A percentile compares a stretch with the other conserved stretches of the same genome.
Evolutionary conservation across 2,113 vertebrate species (phyloP).

Genomic region (Gambusia holbrooki): DNA sequence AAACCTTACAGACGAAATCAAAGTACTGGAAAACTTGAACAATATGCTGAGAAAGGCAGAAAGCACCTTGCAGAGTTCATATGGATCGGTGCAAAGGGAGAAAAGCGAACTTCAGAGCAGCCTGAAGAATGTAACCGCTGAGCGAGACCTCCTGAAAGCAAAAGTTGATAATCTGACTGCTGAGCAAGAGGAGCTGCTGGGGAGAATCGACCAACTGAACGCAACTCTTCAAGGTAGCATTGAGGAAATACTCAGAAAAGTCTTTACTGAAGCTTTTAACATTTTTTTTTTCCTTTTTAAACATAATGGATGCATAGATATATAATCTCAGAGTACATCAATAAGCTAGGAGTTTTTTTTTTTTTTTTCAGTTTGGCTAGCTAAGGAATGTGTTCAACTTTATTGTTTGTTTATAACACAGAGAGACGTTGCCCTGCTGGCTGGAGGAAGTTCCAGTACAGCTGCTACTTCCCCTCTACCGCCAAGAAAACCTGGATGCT

Average conservation of each 20-base stretch:
- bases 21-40: conserved; percentile 13
- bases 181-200: conserved; percentile 36
- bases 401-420: conserved; percentile 9
- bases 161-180: conserved; percentile 44
- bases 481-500: conserved; percentile 46
- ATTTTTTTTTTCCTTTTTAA: not conserved
- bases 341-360: not conserved
- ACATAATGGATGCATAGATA: not conserved
- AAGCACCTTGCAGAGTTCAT: conserved; percentile 18
- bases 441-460: conserved; percentile 50
- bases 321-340: not conserved
- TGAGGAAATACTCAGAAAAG: not conserved
- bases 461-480: conserved; percentile 58
- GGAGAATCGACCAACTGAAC: conserved; percentile 5
- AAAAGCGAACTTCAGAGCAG: conserved; percentile 25
- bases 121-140: conserved; percentile 6
- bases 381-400: not conserved
- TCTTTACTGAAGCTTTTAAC: not conserved
- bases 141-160: conserved; percentile 34
- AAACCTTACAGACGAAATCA: conserved; percentile 27
- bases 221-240: conserved; percentile 27
- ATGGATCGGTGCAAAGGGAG: not conserved
- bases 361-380: not conserved
- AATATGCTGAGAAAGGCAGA: not conserved
- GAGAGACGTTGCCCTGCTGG: conserved; percentile 44